Base-by-base conservation (phyloP, 1,140 invertebrate genomes). In the Drosophila simulans region DNA sequence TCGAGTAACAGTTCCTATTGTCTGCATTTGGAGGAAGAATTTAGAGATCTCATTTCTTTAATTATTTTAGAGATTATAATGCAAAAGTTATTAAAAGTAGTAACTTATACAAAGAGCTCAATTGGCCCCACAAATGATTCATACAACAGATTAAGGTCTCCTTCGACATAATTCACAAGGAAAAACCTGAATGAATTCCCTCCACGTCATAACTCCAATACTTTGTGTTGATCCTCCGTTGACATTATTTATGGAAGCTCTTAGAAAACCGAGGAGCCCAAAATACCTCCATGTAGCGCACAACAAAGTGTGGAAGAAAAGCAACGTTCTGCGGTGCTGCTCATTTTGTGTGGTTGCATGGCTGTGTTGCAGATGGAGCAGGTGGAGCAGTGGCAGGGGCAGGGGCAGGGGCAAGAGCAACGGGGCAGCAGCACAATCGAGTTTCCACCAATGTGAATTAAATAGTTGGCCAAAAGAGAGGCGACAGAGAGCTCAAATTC, bases 371-470 rank as follows among this genome's bases (percentile, higher is more conserved):
- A 31, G 60, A 15, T 56, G 60, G 39, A 62, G 35, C 66, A 68
- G 48, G n/a, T 46, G 60, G 22, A 25, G 59, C 25, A 54, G 35
- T 35, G 63, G 46, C 65, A 51, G 17, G 1, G 45, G 37, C 31
- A 45, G 65, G 27, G 22, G 45, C 63, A 42, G 35, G 31, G 37
- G 65, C 64, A 12, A 13, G 34, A 8, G 15, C 58, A 40, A 60
- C 27, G 58, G 69, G 72, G 25, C 69, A 68, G 78, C 80, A 82
- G 78, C 86, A 88, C 83, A 86, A 86, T 88, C 83, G 84, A 83
- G 83, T 86, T 88, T 88, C 83, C 82, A 86, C 82, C 78, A 86
- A 85, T 85, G 82, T 82, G 82, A 85, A 85, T 85, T 88, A 85
- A 85, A 85, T 88, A 85, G 82, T 88, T 85, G 72, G 72, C 78